Conservation (phyloP, 2,888 invertebrate genomes). For the Syritta pipiens region DNA sequence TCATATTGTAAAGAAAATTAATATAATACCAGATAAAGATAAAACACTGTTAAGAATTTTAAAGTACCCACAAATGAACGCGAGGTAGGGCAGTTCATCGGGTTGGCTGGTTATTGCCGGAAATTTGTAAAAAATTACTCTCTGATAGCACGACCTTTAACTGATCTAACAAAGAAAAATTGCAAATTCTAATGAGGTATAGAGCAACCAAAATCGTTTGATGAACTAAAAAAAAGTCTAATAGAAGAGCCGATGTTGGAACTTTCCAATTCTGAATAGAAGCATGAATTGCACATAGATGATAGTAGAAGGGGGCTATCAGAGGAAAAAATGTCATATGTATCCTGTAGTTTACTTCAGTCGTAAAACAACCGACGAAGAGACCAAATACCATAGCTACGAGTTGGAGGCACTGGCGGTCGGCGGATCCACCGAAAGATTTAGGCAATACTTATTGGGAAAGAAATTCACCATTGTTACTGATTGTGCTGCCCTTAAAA, state of each 20-base stretch:
- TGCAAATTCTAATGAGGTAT: background rate
- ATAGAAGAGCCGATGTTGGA: background rate
- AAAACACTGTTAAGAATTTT: conserved; percentile 32
- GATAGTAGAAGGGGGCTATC: conserved; percentile 1
- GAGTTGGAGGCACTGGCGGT: too few relatives aligned
- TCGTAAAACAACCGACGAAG: background rate
- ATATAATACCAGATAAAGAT: conserved; percentile 4
- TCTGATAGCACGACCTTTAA: background rate
- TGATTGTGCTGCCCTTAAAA: background rate
- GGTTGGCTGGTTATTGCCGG: conserved; percentile 36
- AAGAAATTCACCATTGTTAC: background rate
- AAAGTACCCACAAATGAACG: conserved; percentile 5
- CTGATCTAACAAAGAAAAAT: conserved; percentile 16
- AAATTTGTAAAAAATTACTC: conserved; percentile 18
- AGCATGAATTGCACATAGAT: conserved; percentile 10
- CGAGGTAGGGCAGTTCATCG: conserved; percentile 34
- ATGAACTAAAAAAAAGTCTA: background rate
- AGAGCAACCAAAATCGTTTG: background rate
- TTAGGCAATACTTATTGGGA: too few relatives aligned
- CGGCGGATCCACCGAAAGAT: too few relatives aligned
- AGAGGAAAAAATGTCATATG: background rate
- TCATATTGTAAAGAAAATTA: background rate
- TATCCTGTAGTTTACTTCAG: conserved; percentile 2
- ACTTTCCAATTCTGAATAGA: background rate
- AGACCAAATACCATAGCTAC: too few relatives aligned